phyloP scores from a whole-genome alignment of 2,113 vertebrate genomes.

The Crotalus horridus region DNA sequence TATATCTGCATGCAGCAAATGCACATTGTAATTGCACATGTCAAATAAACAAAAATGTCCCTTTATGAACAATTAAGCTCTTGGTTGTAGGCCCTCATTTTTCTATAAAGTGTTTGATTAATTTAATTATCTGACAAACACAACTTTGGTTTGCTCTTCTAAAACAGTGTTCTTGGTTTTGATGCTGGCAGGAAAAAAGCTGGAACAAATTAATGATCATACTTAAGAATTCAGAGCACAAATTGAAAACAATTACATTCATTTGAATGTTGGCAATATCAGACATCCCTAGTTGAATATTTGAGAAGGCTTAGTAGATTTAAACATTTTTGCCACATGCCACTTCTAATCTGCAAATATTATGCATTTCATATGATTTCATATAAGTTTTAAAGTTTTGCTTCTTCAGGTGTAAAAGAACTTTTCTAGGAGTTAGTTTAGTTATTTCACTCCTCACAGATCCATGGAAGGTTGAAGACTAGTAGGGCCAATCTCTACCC shows the following conservation, averaged over 20 bases:
- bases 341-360: neutral
- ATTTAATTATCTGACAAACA: conserved; percentile 17
- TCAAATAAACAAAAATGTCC: conserved; percentile 17
- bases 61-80: conserved; percentile 22
- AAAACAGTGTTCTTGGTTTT: neutral
- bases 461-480: neutral
- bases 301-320: neutral
- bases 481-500: neutral
- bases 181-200: neutral
- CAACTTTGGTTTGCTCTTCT: conserved; percentile 12
- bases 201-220: neutral
- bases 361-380: neutral
- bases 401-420: neutral
- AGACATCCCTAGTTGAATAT: neutral
- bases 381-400: neutral
- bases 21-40: conserved; percentile 16
- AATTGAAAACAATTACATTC: neutral
- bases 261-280: neutral
- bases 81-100: neutral
- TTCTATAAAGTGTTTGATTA: neutral
- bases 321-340: neutral
- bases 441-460: neutral
- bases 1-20: neutral
- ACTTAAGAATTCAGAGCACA: neutral
- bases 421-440: neutral